Base-by-base conservation (phyloP, 2,797 vertebrate genomes). In the Sebastes oblongus region DNA sequence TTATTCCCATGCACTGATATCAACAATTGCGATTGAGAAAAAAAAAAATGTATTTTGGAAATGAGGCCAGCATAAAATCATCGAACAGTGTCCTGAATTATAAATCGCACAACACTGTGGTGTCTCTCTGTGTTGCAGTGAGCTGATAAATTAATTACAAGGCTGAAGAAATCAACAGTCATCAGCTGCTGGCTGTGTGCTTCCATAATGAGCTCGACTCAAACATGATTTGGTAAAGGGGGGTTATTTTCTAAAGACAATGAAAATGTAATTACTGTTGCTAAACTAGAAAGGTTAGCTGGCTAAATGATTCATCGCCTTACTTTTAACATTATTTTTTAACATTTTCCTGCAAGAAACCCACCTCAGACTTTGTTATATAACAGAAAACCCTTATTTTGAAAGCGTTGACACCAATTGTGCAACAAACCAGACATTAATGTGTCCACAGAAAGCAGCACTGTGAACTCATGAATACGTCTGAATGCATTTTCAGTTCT, bases 21-120 rank as follows among this genome's bases (percentile, higher is more conserved):
- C 78, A 91, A 69, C 30, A 65, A 61, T 60, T 73, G n/a, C 52
- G 6, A 61, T 11, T 74, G 72, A 34, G 36, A 20, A 18, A 18
- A 46, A 46, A 27, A 65, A 84, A 67, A 84, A 80, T 55, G 72
- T 88, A 78, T 66, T 80, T 77, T 75, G 62, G 52, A 88, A 94
- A 93, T 50, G 83, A 86, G 90, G 91, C 87, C 87, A 85, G 62
- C 8, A 24, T 75, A 77, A 86, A 90, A 86, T 80, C 89, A 90
- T 76, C 79, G 82, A 88, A 81, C 81, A 64, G 75, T 82, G 76
- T 73, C 61, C 22, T 93, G 92, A 92, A 94, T 94, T 88, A 91
- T 93, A 81, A 85, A 93, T 92, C 79, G 84, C 52, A 66, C 72
- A 78, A 66, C 85, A 83, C 77, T 34, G 76, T 58, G 78, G 64